These are phyloP conservation scores for Lemur catta DNA, from an alignment of 2,797 vertebrate genomes.

Conservation along the genomic window DNA sequence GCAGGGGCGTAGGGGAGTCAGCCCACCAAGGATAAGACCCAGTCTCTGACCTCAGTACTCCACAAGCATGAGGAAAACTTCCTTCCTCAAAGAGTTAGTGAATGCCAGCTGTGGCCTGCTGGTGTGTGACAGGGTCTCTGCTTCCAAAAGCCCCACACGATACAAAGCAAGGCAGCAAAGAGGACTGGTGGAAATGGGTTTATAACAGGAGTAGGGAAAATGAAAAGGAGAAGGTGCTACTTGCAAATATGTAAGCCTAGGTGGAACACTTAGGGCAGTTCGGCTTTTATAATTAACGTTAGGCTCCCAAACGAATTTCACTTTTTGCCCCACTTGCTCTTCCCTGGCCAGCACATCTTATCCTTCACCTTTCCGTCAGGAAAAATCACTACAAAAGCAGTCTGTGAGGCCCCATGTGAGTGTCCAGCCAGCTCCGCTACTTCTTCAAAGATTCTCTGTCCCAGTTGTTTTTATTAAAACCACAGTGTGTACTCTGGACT, in stretches of 20 bases:
- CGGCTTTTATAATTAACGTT: not conserved
- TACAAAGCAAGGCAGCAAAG: not conserved
- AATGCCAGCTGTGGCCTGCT: not conserved
- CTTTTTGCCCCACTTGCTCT: not conserved
- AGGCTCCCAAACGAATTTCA: not conserved
- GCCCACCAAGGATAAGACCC: not conserved
- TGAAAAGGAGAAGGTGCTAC: not conserved
- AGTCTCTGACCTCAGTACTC: not conserved
- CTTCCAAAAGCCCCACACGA: not conserved
- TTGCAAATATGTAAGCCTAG: not conserved
- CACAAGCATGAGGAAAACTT: not conserved
- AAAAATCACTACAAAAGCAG: not conserved
- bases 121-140: not conserved
- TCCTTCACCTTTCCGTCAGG: not conserved
- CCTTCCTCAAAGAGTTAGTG: not conserved
- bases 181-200: not conserved
- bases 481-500: not conserved
- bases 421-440: not conserved
- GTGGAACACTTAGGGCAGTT: no score
- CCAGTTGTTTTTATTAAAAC: constrained; percentile 44
- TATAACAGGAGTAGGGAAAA: not conserved
- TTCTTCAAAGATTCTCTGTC: constrained; percentile 48
- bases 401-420: not conserved
- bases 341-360: not conserved
- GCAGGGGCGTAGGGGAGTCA: not conserved